phyloP scores from a whole-genome alignment of 2,888 invertebrate genomes.

The Cephus pygmeus region DNA sequence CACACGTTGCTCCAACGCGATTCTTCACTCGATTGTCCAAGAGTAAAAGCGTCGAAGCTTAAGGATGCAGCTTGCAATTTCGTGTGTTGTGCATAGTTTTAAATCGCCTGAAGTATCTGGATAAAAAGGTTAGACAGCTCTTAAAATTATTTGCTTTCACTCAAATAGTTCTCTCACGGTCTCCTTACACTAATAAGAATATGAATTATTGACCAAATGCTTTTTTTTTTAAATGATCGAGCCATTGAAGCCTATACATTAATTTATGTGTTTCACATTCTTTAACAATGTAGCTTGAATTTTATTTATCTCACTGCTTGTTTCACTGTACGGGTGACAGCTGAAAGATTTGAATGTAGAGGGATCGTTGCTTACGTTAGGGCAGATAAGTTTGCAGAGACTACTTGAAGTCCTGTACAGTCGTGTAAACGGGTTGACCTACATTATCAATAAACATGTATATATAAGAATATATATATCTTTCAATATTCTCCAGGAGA shows the following conservation, averaged over 20 bases:
- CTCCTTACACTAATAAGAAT: background rate
- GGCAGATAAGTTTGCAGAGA: background rate
- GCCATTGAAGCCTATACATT: background rate
- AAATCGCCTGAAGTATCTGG: background rate
- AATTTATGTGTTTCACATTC: background rate
- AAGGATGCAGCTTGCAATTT: background rate
- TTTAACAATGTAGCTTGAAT: background rate
- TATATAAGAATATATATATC: too few species aligned
- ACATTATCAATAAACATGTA: constrained; percentile 42
- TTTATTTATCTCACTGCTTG: background rate
- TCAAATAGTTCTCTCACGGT: background rate
- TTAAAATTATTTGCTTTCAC: background rate
- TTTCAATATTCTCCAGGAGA: background rate
- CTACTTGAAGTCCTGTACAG: background rate
- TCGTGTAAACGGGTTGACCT: constrained; percentile 49
- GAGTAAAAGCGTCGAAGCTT: background rate
- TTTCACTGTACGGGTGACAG: background rate
- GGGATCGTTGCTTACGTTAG: background rate
- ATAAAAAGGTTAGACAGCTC: background rate
- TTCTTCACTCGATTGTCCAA: background rate
- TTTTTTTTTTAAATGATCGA: background rate
- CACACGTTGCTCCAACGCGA: background rate
- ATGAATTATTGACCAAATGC: background rate
- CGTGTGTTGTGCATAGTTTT: background rate
- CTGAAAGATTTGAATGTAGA: background rate